phyloP scores from a whole-genome alignment of 2,888 invertebrate genomes.

The Trichacis sp. region DNA sequence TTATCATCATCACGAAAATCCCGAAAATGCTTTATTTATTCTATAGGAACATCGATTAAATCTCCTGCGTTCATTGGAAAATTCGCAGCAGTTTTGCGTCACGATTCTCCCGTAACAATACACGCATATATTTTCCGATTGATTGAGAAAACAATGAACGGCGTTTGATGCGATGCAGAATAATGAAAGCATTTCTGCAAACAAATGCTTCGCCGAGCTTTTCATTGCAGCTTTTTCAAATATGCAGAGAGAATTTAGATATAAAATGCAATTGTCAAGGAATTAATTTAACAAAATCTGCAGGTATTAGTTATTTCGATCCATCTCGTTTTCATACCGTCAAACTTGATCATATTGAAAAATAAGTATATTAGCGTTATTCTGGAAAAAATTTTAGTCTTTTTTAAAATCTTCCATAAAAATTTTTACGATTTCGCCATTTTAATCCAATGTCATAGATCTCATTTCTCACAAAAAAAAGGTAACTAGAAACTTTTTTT shows the following conservation, averaged over 20 bases:
- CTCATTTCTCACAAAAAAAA: too few species aligned
- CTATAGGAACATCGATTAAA: slow-evolving; percentile 36
- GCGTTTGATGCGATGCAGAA: slow-evolving; percentile 39
- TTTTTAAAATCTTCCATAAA: too few species aligned
- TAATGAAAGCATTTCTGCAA: slow-evolving; percentile 37
- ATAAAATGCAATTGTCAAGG: slow-evolving; percentile 38
- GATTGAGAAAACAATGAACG: slow-evolving; percentile 43
- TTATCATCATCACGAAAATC: slow-evolving; percentile 17
- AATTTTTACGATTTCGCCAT: too few species aligned
- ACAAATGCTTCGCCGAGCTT: slow-evolving; percentile 31
- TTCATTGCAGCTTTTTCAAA: slow-evolving; percentile 40
- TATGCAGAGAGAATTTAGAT: slow-evolving; percentile 35
- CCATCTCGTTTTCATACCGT: too few species aligned
- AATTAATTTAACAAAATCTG: slow-evolving; percentile 41
- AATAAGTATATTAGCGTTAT: too few species aligned
- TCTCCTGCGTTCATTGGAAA: slow-evolving; percentile 20
- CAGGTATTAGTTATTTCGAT: too few species aligned
- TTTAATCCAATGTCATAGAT: too few species aligned
- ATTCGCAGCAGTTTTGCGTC: slow-evolving; percentile 21
- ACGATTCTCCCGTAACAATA: slow-evolving; percentile 22
- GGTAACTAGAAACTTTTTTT: too few species aligned
- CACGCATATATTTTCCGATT: slow-evolving; percentile 31
- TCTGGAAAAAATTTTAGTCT: too few species aligned
- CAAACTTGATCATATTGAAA: too few species aligned
- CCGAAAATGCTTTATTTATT: slow-evolving; percentile 26